Evolutionary conservation across 2,113 vertebrate genomes (phyloP).

Genomic region (Bettongia penicillata): DNA sequence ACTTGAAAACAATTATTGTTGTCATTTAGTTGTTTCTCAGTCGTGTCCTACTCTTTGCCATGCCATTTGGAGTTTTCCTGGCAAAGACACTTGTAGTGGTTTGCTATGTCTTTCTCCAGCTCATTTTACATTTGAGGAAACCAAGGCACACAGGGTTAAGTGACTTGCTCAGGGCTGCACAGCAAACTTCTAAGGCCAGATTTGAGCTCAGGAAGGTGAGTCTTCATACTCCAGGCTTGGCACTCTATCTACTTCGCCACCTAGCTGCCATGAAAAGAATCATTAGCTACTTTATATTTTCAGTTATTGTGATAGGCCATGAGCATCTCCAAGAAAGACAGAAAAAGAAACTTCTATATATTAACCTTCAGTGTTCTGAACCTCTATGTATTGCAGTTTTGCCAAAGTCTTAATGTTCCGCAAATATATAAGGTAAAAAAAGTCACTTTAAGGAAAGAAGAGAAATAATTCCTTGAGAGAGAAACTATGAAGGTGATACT

Average conservation of each 20-base stretch:
- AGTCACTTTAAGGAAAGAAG: background rate
- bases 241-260: background rate
- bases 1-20: background rate
- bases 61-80: background rate
- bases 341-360: background rate
- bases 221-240: background rate
- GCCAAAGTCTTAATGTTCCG: background rate
- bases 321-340: slow-evolving; percentile 1
- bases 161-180: background rate
- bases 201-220: background rate
- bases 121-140: background rate
- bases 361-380: background rate
- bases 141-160: background rate
- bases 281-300: background rate
- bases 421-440: background rate
- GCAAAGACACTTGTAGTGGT: background rate
- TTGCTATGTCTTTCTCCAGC: background rate
- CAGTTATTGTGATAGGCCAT: background rate
- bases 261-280: background rate
- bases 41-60: background rate
- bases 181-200: background rate
- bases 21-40: slow-evolving; percentile 11
- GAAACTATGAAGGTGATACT: background rate
- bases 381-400: background rate
- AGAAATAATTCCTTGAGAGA: background rate